Evolutionary conservation across 2,888 invertebrate species (phyloP), one percentile per base, ranked within the genome.

Genomic region (Sthenelais limicola): DNA sequence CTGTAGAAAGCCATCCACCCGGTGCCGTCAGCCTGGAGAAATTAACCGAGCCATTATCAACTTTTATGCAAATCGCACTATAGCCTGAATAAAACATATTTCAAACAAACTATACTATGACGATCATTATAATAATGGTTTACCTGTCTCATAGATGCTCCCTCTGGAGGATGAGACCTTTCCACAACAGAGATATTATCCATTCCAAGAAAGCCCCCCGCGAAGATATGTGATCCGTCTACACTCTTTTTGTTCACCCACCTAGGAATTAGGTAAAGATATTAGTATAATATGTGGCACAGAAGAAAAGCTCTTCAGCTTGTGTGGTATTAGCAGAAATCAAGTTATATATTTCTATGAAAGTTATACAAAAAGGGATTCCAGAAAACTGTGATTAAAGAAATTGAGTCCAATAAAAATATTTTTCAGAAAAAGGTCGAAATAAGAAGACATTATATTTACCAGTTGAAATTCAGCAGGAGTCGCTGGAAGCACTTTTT

Each of bases 1-100:
- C 85, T 84, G 80, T 84, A 87, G 76, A 87, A 87, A 3, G 86
- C 86, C 86, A 87, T 86, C 88, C 88, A 88, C 0, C 86, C 87
- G 1, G 87, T 86, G 35, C 86, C 88, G 80, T 88, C 88, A 0
- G 87, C 87, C 85, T 86, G 77, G 1, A 73, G n/a, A n/a, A n/a
- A n/a, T n/a, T n/a, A n/a, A n/a, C n/a, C n/a, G n/a, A n/a, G n/a
- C n/a, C n/a, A n/a, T n/a, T n/a, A n/a, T n/a, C n/a, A n/a, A n/a
- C n/a, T n/a, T n/a, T n/a, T n/a, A n/a, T n/a, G n/a, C n/a, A n/a
- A n/a, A n/a, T n/a, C n/a, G n/a, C n/a, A n/a, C n/a, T n/a, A n/a
- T n/a, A n/a, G n/a, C n/a, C 9, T 26, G 26, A 4, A 49, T 52
- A 18, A 24, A 24, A 32, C 30, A 62, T 62, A 67, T n/a, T n/a